Evolutionary conservation across 1,140 invertebrate genomes (phyloP), one percentile per base, ranked within the genome.

Genomic region (Scylla paramamosain): DNA sequence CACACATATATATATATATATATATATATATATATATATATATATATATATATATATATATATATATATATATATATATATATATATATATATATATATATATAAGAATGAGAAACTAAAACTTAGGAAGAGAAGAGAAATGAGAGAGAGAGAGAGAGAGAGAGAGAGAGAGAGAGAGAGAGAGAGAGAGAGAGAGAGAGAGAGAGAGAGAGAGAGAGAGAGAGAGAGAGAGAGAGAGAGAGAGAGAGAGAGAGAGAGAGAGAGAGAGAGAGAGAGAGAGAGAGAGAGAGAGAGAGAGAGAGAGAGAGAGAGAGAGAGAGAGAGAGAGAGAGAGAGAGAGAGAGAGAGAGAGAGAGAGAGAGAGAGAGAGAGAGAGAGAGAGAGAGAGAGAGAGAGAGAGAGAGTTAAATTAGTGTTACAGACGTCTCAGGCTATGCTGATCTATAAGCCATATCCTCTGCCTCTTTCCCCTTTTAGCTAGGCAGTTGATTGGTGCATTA

Each of bases 141-240:
- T 77, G 12, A 77, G n/a, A 86, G 10, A 86, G 28, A 12, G 28
- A 28, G n/a, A 29, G 28, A 86, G 10, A 29, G n/a, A 86, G 12
- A 86, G 28, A 86, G 10, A 86, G 28, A 29, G 10, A 86, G 83
- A 86, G 8, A 10, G n/a, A 10, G 28, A 28, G n/a, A 86, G 10
- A 12, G 14, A 25, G n/a, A 28, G n/a, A 28, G n/a, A 28, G 83
- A 32, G 31, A 86, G 31, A 28, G 8, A 20, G 83, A n/a, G 31
- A 86, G n/a, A 86, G 31, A 32, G 16, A 32, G 12, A 29, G 83
- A 86, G 77, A 82, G 77, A 82, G 77, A 82, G 77, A 82, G 77
- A 82, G 67, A 77, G 67, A 77, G 67, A 77, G 67, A 77, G 67
- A 77, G 67, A 77, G 67, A 77, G 67, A 77, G 67, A 77, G 67